phyloP scores from a whole-genome alignment of 2,113 vertebrate genomes.

The Bambusicola thoracicus region DNA sequence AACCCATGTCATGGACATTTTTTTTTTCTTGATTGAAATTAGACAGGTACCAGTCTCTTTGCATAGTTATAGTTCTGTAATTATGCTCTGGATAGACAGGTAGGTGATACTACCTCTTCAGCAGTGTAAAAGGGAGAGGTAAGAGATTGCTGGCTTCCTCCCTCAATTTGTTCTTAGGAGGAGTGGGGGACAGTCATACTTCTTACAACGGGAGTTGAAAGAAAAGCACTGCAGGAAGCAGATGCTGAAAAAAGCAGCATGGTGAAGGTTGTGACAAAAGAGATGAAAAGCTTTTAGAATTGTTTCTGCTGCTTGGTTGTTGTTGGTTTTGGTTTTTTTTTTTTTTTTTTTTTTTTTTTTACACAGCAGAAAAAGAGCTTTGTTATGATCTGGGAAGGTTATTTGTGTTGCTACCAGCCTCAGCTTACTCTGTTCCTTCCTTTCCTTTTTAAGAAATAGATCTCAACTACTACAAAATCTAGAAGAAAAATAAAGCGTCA shows the following conservation, averaged over 20 bases:
- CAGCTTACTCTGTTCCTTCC: slow-evolving; percentile 10
- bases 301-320: slow-evolving; percentile 21
- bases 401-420: not conserved
- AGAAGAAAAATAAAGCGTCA: not conserved
- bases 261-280: not conserved
- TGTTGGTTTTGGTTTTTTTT: too few species aligned
- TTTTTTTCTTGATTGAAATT: not conserved
- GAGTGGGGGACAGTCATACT: not conserved
- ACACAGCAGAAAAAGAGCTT: not conserved
- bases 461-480: not conserved
- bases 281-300: slow-evolving; percentile 25
- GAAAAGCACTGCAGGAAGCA: slow-evolving; percentile 1
- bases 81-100: not conserved
- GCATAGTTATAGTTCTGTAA: not conserved
- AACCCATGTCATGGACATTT: rapidly evolving
- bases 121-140: not conserved
- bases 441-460: not conserved
- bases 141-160: not conserved
- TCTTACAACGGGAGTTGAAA: not conserved
- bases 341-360: not conserved
- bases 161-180: not conserved
- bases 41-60: not conserved
- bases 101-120: not conserved
- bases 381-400: not conserved
- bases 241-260: not conserved